Evolutionary conservation across 2,888 invertebrate genomes (phyloP).

Genomic region (Cantharis rufa): DNA sequence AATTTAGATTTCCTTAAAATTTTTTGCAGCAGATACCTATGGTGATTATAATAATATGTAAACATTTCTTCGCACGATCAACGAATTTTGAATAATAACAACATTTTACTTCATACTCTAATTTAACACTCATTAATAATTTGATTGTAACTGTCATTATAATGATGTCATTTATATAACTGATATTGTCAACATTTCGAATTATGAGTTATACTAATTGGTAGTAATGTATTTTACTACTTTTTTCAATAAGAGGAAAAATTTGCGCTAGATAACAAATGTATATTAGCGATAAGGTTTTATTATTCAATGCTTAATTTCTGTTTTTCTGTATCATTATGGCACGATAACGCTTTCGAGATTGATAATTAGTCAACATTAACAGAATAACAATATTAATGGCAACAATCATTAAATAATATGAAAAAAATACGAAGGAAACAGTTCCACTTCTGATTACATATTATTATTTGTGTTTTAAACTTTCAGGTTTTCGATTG

Average conservation of each 20-base stretch:
- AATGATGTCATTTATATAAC: conserved; percentile 33
- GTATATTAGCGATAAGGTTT: not conserved
- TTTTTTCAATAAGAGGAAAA: not conserved
- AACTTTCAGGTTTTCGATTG: too few species aligned
- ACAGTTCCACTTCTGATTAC: not conserved
- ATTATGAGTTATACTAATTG: not conserved
- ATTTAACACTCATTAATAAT: conserved; percentile 36
- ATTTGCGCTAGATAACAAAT: not conserved
- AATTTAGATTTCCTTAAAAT: conserved; percentile 2
- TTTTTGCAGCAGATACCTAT: not conserved
- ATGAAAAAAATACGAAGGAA: not conserved
- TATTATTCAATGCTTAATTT: not conserved
- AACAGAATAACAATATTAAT: not conserved
- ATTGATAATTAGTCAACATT: not conserved
- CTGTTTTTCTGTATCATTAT: not conserved
- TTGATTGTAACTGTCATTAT: conserved; percentile 29
- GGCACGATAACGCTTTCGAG: not conserved
- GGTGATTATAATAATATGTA: not conserved
- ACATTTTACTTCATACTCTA: conserved; percentile 15
- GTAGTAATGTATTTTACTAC: not conserved
- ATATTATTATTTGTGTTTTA: too few species aligned
- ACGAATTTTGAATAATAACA: not conserved
- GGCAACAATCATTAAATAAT: not conserved
- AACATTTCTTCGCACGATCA: not conserved
- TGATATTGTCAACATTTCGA: conserved; percentile 30